Percentiles rank a stretch among this genome's conserved stretches.
Conservation (phyloP, 2,888 invertebrate genomes). For the Tetheella fluctuosa region DNA sequence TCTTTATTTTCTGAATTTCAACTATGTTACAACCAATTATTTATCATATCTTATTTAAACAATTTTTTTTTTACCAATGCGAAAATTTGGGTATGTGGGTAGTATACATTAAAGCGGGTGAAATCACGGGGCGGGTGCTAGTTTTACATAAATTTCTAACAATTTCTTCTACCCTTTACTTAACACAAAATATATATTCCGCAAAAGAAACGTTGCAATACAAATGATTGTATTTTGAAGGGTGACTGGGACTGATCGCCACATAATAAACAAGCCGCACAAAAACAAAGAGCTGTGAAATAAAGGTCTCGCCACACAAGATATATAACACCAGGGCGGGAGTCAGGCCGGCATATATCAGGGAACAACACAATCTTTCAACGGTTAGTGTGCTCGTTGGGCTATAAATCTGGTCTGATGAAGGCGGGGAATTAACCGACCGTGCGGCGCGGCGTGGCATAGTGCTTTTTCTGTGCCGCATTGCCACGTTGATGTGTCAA, state of each 20-base stretch:
- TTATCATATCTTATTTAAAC: too few relatives aligned
- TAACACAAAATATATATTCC: not conserved
- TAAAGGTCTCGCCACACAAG: constrained; percentile 17
- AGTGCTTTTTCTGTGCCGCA: constrained; percentile 11
- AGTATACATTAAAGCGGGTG: too few relatives aligned
- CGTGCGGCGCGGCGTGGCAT: not conserved
- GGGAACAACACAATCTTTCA: constrained; percentile 29
- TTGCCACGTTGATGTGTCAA: not conserved
- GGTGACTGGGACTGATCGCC: not conserved
- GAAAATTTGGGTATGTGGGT: too few relatives aligned
- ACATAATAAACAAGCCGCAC: constrained; percentile 20
- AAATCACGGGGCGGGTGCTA: too few relatives aligned
- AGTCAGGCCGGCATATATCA: constrained; percentile 23
- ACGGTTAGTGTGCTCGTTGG: constrained; percentile 20
- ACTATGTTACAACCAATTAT: too few relatives aligned
- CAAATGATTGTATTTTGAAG: constrained; percentile 2
- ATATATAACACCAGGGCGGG: constrained; percentile 21
- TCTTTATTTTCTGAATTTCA: too few relatives aligned
- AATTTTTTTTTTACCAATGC: too few relatives aligned
- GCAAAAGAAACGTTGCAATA: not conserved
- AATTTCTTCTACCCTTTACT: too few relatives aligned
- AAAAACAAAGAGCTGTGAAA: constrained; percentile 22
- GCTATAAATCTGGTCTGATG: constrained; percentile 22
- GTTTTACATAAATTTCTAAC: too few relatives aligned
- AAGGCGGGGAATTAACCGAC: constrained; percentile 21